phyloP scores from a whole-genome alignment of 2,888 invertebrate genomes.

The Rhimphoctona megacephalus region DNA sequence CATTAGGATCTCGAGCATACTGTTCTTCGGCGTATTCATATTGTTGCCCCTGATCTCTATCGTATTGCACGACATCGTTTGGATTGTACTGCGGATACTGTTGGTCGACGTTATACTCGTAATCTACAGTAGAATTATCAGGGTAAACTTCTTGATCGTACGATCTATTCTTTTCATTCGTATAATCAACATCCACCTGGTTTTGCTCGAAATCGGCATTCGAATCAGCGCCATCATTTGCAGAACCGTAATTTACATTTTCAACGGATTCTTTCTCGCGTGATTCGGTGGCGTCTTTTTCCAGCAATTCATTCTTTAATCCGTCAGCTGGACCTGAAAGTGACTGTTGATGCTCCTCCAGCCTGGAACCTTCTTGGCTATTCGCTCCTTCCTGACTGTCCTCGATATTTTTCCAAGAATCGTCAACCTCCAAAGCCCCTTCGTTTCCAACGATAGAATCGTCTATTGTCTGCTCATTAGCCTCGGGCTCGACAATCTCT shows the following conservation, averaged over 20 bases:
- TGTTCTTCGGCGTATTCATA: constrained; percentile 46
- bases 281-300: neutral
- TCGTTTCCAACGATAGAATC: neutral
- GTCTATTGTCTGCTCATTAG: neutral
- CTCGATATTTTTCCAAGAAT: constrained; percentile 12
- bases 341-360: neutral
- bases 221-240: constrained; percentile 35
- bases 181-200: constrained; percentile 33
- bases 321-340: neutral
- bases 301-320: neutral
- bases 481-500: neutral
- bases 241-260: constrained; percentile 20
- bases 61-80: constrained; percentile 52
- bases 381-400: neutral
- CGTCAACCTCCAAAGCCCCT: neutral
- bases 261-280: neutral
- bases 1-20: constrained; percentile 48
- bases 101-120: constrained; percentile 61
- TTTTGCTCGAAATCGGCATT: constrained; percentile 32
- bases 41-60: constrained; percentile 41
- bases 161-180: constrained; percentile 12
- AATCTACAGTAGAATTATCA: constrained; percentile 64
- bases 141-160: constrained; percentile 37
- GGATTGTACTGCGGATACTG: constrained; percentile 44
- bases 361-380: neutral